phyloP scores from a whole-genome alignment of 2,888 invertebrate species.

The Antheraea yamamai region DNA sequence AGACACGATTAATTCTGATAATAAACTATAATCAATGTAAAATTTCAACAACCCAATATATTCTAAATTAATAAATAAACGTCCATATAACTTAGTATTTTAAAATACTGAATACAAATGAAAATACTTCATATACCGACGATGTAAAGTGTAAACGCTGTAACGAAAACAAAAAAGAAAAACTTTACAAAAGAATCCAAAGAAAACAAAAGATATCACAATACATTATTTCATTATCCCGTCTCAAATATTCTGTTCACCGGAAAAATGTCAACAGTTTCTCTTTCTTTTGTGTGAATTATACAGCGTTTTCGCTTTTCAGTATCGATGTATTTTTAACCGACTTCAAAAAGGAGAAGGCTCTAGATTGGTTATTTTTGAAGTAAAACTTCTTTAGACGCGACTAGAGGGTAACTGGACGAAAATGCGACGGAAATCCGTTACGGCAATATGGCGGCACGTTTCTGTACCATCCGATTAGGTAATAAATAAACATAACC shows the following conservation, averaged over 20 bases:
- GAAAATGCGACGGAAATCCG: too few species aligned
- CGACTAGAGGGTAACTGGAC: too few species aligned
- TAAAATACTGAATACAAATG: neutral
- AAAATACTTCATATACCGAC: neutral
- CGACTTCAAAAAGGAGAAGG: too few species aligned
- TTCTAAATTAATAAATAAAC: neutral
- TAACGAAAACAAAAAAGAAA: neutral
- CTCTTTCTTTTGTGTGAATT: neutral
- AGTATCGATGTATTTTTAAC: neutral
- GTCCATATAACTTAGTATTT: neutral
- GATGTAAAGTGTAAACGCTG: neutral
- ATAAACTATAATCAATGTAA: neutral
- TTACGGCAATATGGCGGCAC: too few species aligned
- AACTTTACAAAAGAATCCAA: neutral
- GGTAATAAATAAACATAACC: too few species aligned
- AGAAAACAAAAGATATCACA: neutral
- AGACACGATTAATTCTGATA: neutral
- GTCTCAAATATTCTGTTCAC: neutral
- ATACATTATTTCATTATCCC: neutral
- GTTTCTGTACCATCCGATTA: too few species aligned
- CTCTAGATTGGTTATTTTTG: too few species aligned
- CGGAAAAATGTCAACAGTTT: neutral
- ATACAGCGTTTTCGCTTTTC: neutral
- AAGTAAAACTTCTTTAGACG: too few species aligned
- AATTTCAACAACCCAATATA: neutral